Evolutionary conservation across 1,140 invertebrate species (phyloP), one percentile per base, ranked within the genome.

Genomic region (Sogatella furcifera): DNA sequence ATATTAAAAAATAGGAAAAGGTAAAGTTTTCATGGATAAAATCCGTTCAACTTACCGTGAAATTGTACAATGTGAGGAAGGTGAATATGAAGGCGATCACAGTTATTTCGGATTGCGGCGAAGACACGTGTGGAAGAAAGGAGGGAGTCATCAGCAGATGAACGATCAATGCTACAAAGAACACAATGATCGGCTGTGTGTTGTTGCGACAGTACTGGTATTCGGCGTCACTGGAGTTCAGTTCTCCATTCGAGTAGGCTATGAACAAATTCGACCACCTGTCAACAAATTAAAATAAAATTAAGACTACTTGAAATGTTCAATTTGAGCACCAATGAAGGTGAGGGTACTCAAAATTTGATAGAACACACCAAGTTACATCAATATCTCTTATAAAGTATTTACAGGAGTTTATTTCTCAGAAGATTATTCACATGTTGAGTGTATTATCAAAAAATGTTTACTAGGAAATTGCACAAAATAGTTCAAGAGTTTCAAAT

Each of bases 141-240:
- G 90, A 71, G 0, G 89, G 88, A 70, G 89, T 90, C 0, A 88
- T 76, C 31, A 88, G 78, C 14, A 92, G 74, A 75, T 90, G 88
- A 0, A 85, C 66, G 2, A 90, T 76, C 9, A 92, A 72, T 0
- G 85, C 80, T 15, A 85, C 67, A 67, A 92, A 92, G 72, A 86
- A 92, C 42, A 89, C 82, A 28, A 84, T 73, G 66, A 88, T 92
- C 0, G 89, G 88, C 44, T 84, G 84, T 21, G 92, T 71, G 67
- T 91, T 90, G 66, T 90, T 92, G 24, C 82, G 76, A n/a, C 89
- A 83, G 64, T 89, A 91, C 49, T 87, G 81, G 69, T 85, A 86
- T 63, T 91, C 87, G 0, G 88, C 88, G 62, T 89, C 83, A 10
- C 88, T 81, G 0, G 88, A 78, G 66, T 90, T 84, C 0, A 90